Evolutionary conservation across 2,888 invertebrate genomes (phyloP), one percentile per base, ranked within the genome.

Genomic region (Nomada hirtipes): DNA sequence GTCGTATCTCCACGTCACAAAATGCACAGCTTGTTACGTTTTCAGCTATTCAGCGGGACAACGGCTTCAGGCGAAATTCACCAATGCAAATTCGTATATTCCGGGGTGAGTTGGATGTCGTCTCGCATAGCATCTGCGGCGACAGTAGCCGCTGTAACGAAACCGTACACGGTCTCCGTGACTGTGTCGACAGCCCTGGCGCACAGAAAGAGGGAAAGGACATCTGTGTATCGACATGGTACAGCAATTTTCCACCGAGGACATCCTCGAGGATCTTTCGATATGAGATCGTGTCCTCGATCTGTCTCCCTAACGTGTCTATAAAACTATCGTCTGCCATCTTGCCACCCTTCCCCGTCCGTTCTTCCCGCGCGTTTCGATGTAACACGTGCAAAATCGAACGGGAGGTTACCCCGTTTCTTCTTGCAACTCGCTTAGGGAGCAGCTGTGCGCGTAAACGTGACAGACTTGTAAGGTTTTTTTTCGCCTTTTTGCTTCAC

Each of bases 311-410:
- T 44, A 50, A 29, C 55, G 47, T 20, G 29, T 20, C 75, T 53
- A 26, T 80, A 64, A 80, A 82, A 80, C 82, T 52, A 81, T 82
- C 75, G 53, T n/a, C 69, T 29, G 42, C 42, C 44, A 42, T 36
- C 61, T 15, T 44, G 23, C 11, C 57, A 15, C 11, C 50, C n/a
- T 29, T 60, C 47, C 36, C 18, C n/a, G 4, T 42, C n/a, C 26
- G 18, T 42, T 4, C 10, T 15, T 42, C n/a, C 52, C 36, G 4
- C 29, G 13, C 7, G 23, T 15, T 11, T n/a, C 61, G 11, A 10
- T 20, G 50, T n/a, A 53, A 61, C 52, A 26, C 55, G 61, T 23
- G 29, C 50, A 44, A 65, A 67, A 61, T 78, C 47, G 44, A 70
- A 53, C 20, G 36, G 42, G 4, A 26, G n/a, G 23, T 52, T 59